phyloP scores from a whole-genome alignment of 2,113 vertebrate species.

The Silurus glanis region DNA sequence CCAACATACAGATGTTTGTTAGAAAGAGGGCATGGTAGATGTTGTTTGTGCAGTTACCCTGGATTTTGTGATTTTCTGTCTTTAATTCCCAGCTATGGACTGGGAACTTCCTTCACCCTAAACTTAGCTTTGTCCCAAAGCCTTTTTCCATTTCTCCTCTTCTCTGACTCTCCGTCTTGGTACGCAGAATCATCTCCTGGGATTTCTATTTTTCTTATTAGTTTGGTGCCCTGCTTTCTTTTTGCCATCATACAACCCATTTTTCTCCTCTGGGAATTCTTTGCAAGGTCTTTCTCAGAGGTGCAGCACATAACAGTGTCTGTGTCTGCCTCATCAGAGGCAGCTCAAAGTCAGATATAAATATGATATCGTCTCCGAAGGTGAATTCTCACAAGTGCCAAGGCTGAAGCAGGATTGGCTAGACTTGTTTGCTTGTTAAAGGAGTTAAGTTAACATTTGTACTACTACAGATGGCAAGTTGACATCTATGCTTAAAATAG shows the following conservation, averaged over 20 bases:
- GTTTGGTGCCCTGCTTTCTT: neutral
- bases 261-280: neutral
- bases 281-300: constrained; percentile 3
- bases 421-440: constrained; percentile 12
- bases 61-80: neutral
- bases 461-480: no score
- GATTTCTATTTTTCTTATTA: neutral
- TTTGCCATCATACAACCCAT: neutral
- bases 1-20: neutral
- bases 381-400: neutral
- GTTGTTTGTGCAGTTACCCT: neutral
- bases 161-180: neutral
- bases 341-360: neutral
- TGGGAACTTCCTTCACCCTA: neutral
- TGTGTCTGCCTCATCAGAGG: neutral
- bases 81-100: constrained; percentile 1
- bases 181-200: neutral
- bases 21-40: neutral
- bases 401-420: neutral
- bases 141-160: constrained; percentile 7
- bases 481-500: no score
- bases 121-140: constrained; percentile 2
- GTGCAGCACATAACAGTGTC: constrained; percentile 5
- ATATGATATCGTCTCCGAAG: neutral
- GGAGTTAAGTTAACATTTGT: constrained; percentile 12